phyloP scores from a whole-genome alignment of 2,888 invertebrate species.

The Arrhopalites spinosus region DNA sequence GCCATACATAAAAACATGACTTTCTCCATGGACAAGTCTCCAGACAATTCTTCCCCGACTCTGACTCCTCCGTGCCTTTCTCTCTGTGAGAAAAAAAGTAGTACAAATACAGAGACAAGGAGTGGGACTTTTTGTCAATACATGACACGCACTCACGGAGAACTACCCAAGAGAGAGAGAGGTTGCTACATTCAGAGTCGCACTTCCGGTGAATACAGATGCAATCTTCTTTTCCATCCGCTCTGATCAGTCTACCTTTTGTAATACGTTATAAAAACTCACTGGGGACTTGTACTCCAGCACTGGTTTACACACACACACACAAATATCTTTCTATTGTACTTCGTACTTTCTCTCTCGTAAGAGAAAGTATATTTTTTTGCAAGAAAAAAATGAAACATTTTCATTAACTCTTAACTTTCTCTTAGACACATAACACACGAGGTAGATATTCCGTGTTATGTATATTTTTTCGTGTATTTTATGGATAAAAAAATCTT shows the following conservation, averaged over 20 bases:
- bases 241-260: not conserved
- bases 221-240: conserved; percentile 38
- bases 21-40: conserved; percentile 1
- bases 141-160: conserved; percentile 25
- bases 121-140: conserved; percentile 29
- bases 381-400: no score
- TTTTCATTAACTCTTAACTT: no score
- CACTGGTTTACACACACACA: no score
- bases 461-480: no score
- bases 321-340: no score
- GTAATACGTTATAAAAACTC: no score
- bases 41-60: conserved; percentile 1
- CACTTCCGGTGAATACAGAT: conserved; percentile 40
- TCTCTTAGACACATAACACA: no score
- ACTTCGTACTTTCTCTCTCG: no score
- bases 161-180: conserved; percentile 17
- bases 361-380: no score
- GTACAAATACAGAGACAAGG: not conserved
- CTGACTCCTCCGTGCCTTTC: not conserved
- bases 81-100: conserved; percentile 7
- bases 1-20: conserved; percentile 11
- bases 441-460: no score
- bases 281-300: no score
- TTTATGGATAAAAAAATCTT: no score
- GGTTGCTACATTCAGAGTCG: conserved; percentile 2